Percentiles rank a stretch among this genome's conserved stretches.
Evolutionary conservation across 2,797 vertebrate genomes (phyloP).

Genomic region (Cyclura pinguis): DNA sequence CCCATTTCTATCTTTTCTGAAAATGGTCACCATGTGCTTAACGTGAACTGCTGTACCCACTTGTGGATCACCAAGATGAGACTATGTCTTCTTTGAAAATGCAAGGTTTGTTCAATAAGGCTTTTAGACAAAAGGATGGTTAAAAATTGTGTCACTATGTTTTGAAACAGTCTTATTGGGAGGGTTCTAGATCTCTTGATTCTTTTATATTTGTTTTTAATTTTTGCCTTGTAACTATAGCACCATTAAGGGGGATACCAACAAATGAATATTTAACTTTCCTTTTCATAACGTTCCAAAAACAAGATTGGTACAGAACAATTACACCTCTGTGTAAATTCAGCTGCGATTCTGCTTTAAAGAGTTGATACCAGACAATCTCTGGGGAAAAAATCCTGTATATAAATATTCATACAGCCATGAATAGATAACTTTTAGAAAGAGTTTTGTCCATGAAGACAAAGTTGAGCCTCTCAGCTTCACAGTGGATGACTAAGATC

Average conservation of each 20-base stretch:
- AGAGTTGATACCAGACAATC: conserved; percentile 31
- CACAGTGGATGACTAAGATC: conserved; percentile 51
- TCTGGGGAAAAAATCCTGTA: conserved; percentile 51
- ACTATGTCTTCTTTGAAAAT: neutral
- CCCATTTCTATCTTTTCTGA: neutral
- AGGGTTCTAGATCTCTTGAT: neutral
- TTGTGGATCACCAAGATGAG: conserved; percentile 22
- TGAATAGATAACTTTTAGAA: conserved; percentile 61
- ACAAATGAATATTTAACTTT: conserved; percentile 14
- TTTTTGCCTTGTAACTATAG: conserved; percentile 19
- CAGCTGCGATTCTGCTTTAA: conserved; percentile 43
- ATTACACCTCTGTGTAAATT: conserved; percentile 44
- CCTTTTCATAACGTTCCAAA: conserved; percentile 29
- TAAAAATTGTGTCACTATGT: neutral
- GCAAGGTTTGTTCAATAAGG: conserved; percentile 7
- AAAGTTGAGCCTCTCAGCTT: conserved; percentile 46
- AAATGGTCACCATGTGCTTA: neutral
- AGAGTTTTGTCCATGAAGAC: conserved; percentile 57
- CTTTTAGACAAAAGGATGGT: neutral
- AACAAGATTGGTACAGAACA: conserved; percentile 39
- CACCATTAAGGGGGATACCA: conserved; percentile 35
- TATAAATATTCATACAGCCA: conserved; percentile 57
- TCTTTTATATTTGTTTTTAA: conserved; percentile 40
- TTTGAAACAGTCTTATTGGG: conserved; percentile 4
- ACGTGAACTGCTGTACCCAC: conserved; percentile 33